These are phyloP conservation scores for Agonopterix heracliana DNA, from an alignment of 2,888 invertebrate genomes.

Conservation along the genomic window DNA sequence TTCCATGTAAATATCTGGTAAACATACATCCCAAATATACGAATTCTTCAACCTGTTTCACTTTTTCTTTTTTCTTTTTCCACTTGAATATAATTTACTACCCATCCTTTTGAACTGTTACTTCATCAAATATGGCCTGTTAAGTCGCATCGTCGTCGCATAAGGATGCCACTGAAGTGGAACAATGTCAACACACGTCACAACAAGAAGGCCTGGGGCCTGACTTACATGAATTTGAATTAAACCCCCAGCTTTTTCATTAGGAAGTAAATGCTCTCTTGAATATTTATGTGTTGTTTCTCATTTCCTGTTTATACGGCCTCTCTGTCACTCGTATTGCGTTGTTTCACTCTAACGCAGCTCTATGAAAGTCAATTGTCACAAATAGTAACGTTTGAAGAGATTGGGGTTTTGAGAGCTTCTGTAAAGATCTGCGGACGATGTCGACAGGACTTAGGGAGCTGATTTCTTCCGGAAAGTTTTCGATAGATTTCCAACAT, in stretches of 20 bases:
- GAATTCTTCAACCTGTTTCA: no score
- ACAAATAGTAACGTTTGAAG: constrained; percentile 23
- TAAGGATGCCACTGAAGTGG: not conserved
- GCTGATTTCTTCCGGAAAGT: no score
- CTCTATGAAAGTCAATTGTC: constrained; percentile 31
- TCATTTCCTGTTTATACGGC: constrained; percentile 30
- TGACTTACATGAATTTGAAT: constrained; percentile 40
- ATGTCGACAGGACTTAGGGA: no score
- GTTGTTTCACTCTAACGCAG: constrained; percentile 7
- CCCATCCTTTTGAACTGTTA: no score
- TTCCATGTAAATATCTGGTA: no score
- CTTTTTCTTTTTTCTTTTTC: no score
- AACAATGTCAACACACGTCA: constrained; percentile 23
- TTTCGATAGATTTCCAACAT: no score
- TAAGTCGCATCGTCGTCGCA: no score
- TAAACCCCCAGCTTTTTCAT: constrained; percentile 48
- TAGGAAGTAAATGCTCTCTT: constrained; percentile 37
- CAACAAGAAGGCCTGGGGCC: constrained; percentile 9
- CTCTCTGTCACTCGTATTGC: constrained; percentile 10
- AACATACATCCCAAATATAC: no score
- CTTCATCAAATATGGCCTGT: no score
- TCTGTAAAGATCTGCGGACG: not conserved
- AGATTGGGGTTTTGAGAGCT: not conserved
- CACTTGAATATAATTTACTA: no score
- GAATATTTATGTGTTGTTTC: constrained; percentile 49